Percentiles rank a stretch among this genome's conserved stretches.
Evolutionary conservation across 1,140 invertebrate genomes (phyloP).

Genomic region (Leptinotarsa texana): DNA sequence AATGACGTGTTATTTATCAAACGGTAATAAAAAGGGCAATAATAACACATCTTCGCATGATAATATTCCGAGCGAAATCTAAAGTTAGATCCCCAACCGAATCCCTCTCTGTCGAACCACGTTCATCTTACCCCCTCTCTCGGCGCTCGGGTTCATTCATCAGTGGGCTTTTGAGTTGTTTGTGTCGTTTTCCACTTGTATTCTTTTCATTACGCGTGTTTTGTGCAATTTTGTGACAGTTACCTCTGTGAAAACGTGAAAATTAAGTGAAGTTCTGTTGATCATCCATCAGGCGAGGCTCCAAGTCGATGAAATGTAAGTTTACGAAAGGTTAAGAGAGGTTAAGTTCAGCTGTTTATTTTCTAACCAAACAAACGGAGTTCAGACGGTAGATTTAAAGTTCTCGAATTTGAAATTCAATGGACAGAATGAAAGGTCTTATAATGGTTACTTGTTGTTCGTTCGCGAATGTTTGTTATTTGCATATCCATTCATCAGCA

Average conservation of each 20-base stretch:
- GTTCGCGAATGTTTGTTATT: neutral
- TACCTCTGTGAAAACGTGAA: constrained; percentile 5
- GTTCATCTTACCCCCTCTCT: constrained; percentile 19
- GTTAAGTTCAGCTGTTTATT: constrained; percentile 28
- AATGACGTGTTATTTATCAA: neutral
- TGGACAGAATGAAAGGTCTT: neutral
- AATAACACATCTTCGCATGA: neutral
- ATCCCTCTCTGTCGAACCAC: neutral
- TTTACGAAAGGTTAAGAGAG: constrained; percentile 17
- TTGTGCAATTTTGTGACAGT: constrained; percentile 14
- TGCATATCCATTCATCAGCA: neutral
- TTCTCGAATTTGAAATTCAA: neutral
- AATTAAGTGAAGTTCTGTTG: constrained; percentile 9
- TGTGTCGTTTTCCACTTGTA: constrained; percentile 11
- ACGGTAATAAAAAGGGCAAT: neutral
- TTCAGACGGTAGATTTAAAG: neutral
- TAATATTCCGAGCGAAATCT: neutral
- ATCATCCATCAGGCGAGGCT: neutral
- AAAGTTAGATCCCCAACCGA: neutral
- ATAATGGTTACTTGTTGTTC: neutral
- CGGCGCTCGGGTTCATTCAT: constrained; percentile 15
- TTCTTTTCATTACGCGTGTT: constrained; percentile 9
- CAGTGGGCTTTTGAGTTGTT: neutral
- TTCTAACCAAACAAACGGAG: constrained; percentile 25
- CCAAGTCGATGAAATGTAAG: constrained; percentile 17